Base-by-base conservation (phyloP, 2,797 vertebrate species). In the Typhlichthys subterraneus region DNA sequence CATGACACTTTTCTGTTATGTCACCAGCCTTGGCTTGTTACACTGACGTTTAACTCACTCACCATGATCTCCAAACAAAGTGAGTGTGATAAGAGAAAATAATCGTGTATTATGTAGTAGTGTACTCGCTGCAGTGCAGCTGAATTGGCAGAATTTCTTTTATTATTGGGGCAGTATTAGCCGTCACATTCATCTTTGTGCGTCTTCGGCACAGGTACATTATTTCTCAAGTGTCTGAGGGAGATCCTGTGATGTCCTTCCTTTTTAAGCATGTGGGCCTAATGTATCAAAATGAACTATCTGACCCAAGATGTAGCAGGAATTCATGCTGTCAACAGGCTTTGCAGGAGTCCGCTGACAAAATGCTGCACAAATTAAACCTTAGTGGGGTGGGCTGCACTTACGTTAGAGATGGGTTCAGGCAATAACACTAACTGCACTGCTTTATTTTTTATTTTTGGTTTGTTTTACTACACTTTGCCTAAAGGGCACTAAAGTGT, bases 101-200 rank as follows among this genome's bases (percentile, higher is more conserved):
- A 86, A 81, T 80, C 81, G 82, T 84, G 77, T 88, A 81, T 87
- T 81, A 75, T 82, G 76, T 89, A 79, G 87, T 89, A 57, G 80
- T 84, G 77, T 87, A 85, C 82, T 85, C 46, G 90, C 92, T 93
- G 92, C 92, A 91, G 88, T 91, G 92, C 92, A 90, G 92, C 90
- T 83, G 72, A 85, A 84, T 90, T 90, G 88, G 88, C 87, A 57
- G 79, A 77, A 80, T 77, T 63, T 31, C 63, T 38, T 80, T 81
- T 14, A 67, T 59, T 86, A 78, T 49, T 59, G 73, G 76, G 68
- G 65, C 51, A 63, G 55, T 63, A 55, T 75, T 85, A 75, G 79
- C 88, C 90, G 88, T 92, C 91, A 88, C 81, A 67, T 84, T 71
- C 57, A 75, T 81, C 63, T 75, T 11, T 63, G 73, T 82, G 82